phyloP scores from a whole-genome alignment of 2,113 vertebrate genomes.

The Micronycteris hirsuta region DNA sequence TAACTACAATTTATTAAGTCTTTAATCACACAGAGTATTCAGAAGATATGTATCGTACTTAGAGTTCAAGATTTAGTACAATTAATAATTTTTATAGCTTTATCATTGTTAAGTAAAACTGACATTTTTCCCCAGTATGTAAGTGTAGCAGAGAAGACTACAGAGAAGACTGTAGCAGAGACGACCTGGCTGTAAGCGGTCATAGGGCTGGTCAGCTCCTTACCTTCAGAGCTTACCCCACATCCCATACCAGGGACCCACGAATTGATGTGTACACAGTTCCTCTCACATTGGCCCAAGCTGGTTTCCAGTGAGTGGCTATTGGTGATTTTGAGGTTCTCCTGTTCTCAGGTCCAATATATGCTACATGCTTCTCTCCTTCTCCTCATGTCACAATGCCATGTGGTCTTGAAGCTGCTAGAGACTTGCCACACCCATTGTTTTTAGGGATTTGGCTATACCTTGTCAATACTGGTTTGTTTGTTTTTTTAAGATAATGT shows the following conservation, averaged over 20 bases:
- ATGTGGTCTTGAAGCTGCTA: background rate
- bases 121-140: background rate
- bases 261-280: background rate
- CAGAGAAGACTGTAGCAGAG: too few species aligned
- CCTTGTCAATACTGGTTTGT: background rate
- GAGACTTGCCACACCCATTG: background rate
- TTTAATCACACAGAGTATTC: background rate
- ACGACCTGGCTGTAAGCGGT: background rate
- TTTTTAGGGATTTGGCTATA: background rate
- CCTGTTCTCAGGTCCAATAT: background rate
- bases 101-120: background rate
- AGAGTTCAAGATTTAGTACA: background rate
- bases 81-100: background rate
- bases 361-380: background rate
- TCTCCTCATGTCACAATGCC: background rate
- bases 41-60: background rate
- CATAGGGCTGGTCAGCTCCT: background rate
- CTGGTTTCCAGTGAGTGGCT: background rate
- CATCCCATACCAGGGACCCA: background rate
- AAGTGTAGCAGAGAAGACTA: background rate
- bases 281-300: background rate
- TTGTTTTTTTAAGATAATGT: background rate
- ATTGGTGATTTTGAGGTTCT: background rate
- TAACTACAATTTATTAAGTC: background rate
- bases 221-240: background rate